phyloP scores from a whole-genome alignment of 2,113 vertebrate genomes.

The Ceyx melanurus region DNA sequence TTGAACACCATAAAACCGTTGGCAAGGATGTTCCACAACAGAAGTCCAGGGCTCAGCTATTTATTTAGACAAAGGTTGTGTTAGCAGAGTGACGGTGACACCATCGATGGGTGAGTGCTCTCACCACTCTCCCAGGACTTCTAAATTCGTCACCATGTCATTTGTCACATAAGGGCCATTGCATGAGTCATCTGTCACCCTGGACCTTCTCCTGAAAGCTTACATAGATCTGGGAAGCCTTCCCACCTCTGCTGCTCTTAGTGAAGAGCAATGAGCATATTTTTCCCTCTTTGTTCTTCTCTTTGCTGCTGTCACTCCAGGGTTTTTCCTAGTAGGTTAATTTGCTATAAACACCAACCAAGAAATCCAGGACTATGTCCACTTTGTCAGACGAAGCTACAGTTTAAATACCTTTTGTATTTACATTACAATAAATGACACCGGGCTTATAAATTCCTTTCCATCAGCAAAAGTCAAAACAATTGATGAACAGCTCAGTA shows the following conservation, averaged over 20 bases:
- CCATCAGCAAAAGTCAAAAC: background rate
- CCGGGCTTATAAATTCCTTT: background rate
- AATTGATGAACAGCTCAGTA: background rate
- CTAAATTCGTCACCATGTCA: rapidly evolving
- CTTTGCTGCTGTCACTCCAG: background rate
- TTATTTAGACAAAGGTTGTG: background rate
- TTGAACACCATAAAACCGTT: background rate
- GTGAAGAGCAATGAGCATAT: background rate
- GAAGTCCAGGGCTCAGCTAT: background rate
- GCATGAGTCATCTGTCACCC: background rate
- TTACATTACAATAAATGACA: background rate
- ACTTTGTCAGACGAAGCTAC: background rate
- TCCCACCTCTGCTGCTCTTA: background rate
- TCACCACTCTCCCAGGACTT: background rate
- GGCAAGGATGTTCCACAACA: background rate
- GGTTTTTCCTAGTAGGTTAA: background rate
- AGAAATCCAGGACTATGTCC: background rate
- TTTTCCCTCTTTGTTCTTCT: background rate
- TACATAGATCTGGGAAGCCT: background rate
- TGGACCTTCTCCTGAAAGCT: background rate
- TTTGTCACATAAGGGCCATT: rapidly evolving
- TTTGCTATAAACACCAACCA: background rate
- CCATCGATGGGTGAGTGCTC: no score
- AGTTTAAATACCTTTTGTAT: background rate
- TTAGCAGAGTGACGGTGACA: background rate